Conservation (phyloP, 1,140 invertebrate genomes). For the Lordiphosa clarofinis region DNA sequence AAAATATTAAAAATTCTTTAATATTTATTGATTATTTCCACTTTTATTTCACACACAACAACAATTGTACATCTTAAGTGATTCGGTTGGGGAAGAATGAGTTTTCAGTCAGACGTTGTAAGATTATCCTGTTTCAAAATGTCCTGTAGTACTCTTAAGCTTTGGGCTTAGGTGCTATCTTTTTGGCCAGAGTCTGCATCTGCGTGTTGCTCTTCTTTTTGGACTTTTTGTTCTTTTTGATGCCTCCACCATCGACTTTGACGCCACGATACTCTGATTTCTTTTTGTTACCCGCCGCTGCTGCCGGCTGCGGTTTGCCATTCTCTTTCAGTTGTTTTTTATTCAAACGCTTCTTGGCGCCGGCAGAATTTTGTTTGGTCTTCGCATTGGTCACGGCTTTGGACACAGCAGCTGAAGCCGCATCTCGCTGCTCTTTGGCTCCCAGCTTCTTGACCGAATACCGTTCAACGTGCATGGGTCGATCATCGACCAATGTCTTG, state of each 20-base stretch:
- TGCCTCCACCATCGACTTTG: conserved; percentile 44
- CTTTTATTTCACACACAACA: no score
- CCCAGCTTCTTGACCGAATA: conserved; percentile 67
- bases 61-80: no score
- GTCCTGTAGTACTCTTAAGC: conserved; percentile 17
- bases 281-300: conserved; percentile 34
- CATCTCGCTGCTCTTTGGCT: conserved; percentile 58
- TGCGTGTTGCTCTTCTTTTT: conserved; percentile 53
- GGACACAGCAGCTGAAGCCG: conserved; percentile 17
- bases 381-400: conserved; percentile 29
- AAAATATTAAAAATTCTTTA: no score
- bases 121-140: no score
- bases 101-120: no score
- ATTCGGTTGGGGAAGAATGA: no score
- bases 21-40: no score
- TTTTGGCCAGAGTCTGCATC: conserved; percentile 62
- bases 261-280: conserved; percentile 71
- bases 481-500: conserved; percentile 63
- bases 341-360: conserved; percentile 50
- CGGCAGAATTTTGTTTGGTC: conserved; percentile 25
- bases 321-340: conserved; percentile 47
- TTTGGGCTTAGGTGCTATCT: conserved; percentile 65
- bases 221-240: conserved; percentile 65
- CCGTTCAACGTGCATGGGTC: conserved; percentile 73
- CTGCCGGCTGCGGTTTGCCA: conserved; percentile 8